Evolutionary conservation across 1,140 invertebrate species (phyloP).

Genomic region (Magallana gigas): DNA sequence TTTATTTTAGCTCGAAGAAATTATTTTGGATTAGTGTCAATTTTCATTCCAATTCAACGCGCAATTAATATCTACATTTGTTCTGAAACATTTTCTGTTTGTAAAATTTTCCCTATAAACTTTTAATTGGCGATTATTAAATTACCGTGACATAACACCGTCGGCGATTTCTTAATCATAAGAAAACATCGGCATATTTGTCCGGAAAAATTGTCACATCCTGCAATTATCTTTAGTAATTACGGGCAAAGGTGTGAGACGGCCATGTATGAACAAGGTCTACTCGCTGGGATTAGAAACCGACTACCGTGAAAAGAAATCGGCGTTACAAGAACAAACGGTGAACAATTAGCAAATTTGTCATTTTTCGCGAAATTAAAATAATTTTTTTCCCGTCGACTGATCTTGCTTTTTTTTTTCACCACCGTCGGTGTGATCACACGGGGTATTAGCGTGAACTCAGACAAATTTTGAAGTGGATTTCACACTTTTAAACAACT

Average conservation of each 20-base stretch:
- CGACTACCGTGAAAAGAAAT: slow-evolving; percentile 7
- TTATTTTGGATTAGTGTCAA: slow-evolving; percentile 36
- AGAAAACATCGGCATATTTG: slow-evolving; percentile 36
- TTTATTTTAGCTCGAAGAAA: background rate
- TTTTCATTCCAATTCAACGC: slow-evolving; percentile 6
- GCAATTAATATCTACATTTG: slow-evolving; percentile 8
- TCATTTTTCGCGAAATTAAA: slow-evolving; percentile 16
- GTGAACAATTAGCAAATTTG: slow-evolving; percentile 10
- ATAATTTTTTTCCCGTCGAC: slow-evolving; percentile 13
- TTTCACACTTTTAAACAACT: slow-evolving; percentile 2
- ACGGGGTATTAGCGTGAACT: background rate
- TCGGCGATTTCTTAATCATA: slow-evolving; percentile 11
- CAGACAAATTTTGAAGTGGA: background rate
- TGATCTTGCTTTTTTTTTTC: background rate
- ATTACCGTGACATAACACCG: slow-evolving; percentile 30
- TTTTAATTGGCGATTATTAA: slow-evolving; percentile 34
- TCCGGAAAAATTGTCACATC: slow-evolving; percentile 25
- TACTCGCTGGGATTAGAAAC: background rate
- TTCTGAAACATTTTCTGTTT: background rate
- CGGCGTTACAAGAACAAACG: background rate
- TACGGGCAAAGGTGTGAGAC: slow-evolving; percentile 13
- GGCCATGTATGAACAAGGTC: background rate
- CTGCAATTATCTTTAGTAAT: slow-evolving; percentile 30
- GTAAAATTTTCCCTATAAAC: slow-evolving; percentile 23
- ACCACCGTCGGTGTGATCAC: background rate